phyloP scores from a whole-genome alignment of 2,888 invertebrate genomes.

The Cheilosia soror region DNA sequence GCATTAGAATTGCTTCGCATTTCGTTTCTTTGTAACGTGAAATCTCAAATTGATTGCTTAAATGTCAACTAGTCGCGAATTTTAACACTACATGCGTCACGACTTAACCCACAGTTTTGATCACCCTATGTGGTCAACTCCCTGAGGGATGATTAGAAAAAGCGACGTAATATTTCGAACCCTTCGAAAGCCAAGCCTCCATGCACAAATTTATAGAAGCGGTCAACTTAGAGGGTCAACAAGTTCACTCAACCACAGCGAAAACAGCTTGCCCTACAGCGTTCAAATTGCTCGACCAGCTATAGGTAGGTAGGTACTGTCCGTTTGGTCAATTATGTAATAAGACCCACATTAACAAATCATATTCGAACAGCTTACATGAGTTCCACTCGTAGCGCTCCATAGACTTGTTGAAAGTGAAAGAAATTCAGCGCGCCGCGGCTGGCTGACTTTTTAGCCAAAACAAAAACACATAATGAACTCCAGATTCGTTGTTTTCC shows the following conservation, averaged over 20 bases:
- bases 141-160: slow-evolving; percentile 48
- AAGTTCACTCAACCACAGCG: slow-evolving; percentile 35
- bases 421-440: slow-evolving; percentile 57
- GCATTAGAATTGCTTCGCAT: not conserved
- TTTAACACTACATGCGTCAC: slow-evolving; percentile 30
- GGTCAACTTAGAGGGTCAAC: slow-evolving; percentile 60
- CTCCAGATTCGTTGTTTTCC: slow-evolving; percentile 50
- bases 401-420: slow-evolving; percentile 65
- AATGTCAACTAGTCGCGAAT: not conserved
- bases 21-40: not conserved
- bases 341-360: slow-evolving; percentile 68
- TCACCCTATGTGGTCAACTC: slow-evolving; percentile 13
- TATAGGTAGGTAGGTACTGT: not conserved
- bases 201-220: slow-evolving; percentile 6
- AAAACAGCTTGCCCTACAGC: slow-evolving; percentile 60
- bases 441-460: slow-evolving; percentile 34
- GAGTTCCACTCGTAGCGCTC: slow-evolving; percentile 32
- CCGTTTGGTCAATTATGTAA: slow-evolving; percentile 60
- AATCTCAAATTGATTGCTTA: not conserved
- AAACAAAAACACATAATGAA: slow-evolving; percentile 36
- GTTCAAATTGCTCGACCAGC: slow-evolving; percentile 16
- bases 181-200: slow-evolving; percentile 24
- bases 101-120: slow-evolving; percentile 30
- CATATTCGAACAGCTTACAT: slow-evolving; percentile 66
- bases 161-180: slow-evolving; percentile 21